Evolutionary conservation across 2,113 vertebrate species (phyloP), one percentile per base, ranked within the genome.

Genomic region (Nothobranchius kuhntae): DNA sequence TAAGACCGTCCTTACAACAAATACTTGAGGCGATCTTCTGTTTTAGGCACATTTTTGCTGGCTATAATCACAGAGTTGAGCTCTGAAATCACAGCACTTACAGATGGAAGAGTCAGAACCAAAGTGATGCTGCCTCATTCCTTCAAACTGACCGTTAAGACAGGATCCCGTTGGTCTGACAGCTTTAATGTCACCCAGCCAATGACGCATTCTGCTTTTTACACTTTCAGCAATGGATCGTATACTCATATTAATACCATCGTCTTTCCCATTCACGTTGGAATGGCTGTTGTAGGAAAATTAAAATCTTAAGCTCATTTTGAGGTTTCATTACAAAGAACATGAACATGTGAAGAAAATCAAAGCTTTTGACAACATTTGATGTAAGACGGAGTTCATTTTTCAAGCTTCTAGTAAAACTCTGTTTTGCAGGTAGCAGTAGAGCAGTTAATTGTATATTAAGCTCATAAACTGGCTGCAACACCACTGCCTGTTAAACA

Each of bases 381-480:
- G 17, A 68, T 4, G 4, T 42, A 26, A 61, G 10, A 50, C 30
- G 26, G 4, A 10, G 2, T 51, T 56, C 12, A 55, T n/a, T 54
- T 71, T 69, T 58, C 11, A 13, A n/a, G 40, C 44, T 46, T 21
- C 14, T 53, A 11, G 48, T 35, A n/a, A 71, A 40, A 2, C 30
- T 24, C 38, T 15, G 45, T 47, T 57, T 71, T 14, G 26, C 46
- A 70, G 55, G 58, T 61, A 68, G 30, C 53, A 69, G 67, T 45
- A 61, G 53, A 60, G 59, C 60, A 60, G 76, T 70, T 82, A 62
- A 60, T 36, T 75, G 36, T 81, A 81, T 73, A 80, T 74, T 77
- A 78, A 76, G 51, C 56, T 59, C 40, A 13, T 53, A 13, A 71
- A 71, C 75, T 80, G 46, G 71, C 69, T 21, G 64, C 48, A 61